Evolutionary conservation across 2,113 vertebrate genomes (phyloP).

Genomic region (Cichladusa arquata): DNA sequence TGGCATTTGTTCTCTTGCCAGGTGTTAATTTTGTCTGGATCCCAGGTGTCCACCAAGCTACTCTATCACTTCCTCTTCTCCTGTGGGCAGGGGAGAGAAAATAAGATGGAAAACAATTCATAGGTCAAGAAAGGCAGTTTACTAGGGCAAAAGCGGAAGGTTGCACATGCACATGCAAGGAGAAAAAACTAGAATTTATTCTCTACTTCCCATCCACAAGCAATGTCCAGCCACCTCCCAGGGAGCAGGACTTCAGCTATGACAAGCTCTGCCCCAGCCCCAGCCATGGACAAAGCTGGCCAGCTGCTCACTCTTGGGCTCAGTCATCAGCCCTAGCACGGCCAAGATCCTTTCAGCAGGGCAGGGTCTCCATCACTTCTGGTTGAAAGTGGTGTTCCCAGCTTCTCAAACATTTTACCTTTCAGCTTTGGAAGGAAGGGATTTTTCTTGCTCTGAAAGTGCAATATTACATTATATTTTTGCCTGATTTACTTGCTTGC

Average conservation of each 20-base stretch:
- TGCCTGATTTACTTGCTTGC: neutral
- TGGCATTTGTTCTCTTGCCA: neutral
- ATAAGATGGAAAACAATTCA: fast-evolving
- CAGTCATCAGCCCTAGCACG: fast-evolving
- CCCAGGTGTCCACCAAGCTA: neutral
- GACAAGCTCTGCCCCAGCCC: neutral
- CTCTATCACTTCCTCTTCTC: neutral
- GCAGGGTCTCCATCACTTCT: neutral
- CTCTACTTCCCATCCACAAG: neutral
- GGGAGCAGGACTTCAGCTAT: neutral
- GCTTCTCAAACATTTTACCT: neutral
- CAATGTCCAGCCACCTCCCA: neutral
- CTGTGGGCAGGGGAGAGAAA: neutral
- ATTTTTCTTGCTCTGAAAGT: neutral
- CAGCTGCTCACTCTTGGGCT: fast-evolving
- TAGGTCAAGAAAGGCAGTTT: neutral
- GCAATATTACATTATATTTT: neutral
- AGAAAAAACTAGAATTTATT: neutral
- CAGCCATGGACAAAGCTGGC: too few species aligned
- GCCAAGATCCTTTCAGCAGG: fast-evolving
- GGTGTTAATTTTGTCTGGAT: neutral
- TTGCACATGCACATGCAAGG: neutral
- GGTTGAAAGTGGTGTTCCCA: neutral
- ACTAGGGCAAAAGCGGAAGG: neutral
- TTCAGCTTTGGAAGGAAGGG: neutral